Conservation (phyloP, 2,113 vertebrate species). For the Phaethornis superciliosus region DNA sequence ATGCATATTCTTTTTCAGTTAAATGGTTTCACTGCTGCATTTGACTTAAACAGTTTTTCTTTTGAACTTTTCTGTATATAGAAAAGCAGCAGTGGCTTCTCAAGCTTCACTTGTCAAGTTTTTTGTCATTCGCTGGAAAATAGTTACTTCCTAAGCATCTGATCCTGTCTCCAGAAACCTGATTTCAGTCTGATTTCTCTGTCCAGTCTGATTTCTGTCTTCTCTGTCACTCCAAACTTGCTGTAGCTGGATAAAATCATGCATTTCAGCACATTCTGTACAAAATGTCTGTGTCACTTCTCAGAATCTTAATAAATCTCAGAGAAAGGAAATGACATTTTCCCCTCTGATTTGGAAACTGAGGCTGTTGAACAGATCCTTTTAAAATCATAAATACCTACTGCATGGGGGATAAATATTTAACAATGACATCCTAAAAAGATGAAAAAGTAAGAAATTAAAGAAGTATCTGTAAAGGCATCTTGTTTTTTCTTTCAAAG, state of each 20-base stretch:
- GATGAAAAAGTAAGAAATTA: neutral
- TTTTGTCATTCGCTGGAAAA: neutral
- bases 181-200: neutral
- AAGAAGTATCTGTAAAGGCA: neutral
- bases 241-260: neutral
- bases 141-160: neutral
- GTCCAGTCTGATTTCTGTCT: neutral
- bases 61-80: neutral
- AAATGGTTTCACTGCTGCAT: neutral
- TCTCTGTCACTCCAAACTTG: neutral
- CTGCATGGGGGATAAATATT: neutral
- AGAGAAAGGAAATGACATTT: neutral
- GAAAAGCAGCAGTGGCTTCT: neutral
- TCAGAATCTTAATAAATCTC: neutral
- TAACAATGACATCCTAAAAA: neutral
- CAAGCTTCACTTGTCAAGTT: neutral
- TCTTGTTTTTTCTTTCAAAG: neutral
- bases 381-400: neutral
- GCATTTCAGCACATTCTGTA: neutral
- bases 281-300: neutral
- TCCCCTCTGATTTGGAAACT: neutral
- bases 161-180: neutral
- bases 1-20: conserved; percentile 2
- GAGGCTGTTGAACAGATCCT: neutral
- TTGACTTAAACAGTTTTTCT: neutral